These are phyloP conservation scores for Neotragus pygmaeus DNA, from an alignment of 2,113 vertebrate genomes.

Conservation along the genomic window DNA sequence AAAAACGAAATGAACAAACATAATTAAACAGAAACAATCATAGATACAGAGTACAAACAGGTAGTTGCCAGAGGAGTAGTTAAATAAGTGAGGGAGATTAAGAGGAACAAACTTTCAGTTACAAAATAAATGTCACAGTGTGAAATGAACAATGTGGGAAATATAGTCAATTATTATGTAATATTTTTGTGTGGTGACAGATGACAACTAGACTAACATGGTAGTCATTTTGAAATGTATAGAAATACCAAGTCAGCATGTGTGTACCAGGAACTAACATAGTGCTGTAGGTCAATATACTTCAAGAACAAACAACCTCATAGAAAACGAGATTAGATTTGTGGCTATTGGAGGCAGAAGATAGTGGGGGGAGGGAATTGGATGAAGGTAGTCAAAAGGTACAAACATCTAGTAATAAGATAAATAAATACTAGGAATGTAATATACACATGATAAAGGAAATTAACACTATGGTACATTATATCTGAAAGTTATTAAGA, in stretches of 20 bases:
- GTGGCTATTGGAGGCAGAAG: neutral
- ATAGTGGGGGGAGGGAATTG: neutral
- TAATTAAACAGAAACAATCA: neutral
- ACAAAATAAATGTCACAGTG: neutral
- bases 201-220: neutral
- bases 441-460: neutral
- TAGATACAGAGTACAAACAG: neutral
- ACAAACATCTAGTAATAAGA: neutral
- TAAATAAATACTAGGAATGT: neutral
- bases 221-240: neutral
- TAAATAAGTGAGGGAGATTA: neutral
- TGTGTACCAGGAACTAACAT: neutral
- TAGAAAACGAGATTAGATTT: neutral
- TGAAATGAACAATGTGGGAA: neutral
- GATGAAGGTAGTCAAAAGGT: neutral
- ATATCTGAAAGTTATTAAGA: neutral
- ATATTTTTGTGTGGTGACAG: neutral
- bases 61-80: neutral
- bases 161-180: neutral
- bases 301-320: neutral
- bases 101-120: neutral
- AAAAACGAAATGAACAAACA: neutral
- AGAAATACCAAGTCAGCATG: neutral
- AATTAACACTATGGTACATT: neutral
- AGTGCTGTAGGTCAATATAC: neutral